Base-by-base conservation (phyloP, 2,888 invertebrate genomes). In the Luffia ferchaultella region DNA sequence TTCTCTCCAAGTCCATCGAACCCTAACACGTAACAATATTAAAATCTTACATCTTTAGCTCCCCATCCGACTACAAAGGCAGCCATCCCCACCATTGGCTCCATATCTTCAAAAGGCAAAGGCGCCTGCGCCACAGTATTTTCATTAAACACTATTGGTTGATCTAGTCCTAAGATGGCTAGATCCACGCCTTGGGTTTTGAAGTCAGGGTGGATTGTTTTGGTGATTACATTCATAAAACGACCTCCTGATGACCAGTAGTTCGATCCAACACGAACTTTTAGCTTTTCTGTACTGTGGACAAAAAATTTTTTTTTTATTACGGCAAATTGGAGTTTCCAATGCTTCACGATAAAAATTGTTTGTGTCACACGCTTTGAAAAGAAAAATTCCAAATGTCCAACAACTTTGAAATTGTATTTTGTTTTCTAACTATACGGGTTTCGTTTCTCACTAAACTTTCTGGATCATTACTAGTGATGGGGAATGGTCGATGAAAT, bases 81-180 rank as follows among this genome's bases (percentile, higher is more conserved):
- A 5, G 18, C 20, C 49, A 49, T 49, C 1, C 49, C 49, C 9
- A 49, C 40, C 9, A 19, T 49, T 1, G 44, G 20, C n/a, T 43
- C 49, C 49, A 49, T 49, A 15, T 49, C 49, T 17, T 49, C 43
- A 16, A 49, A 49, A 2, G 49, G 49, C 3, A 49, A 16, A 2
- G 49, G 49, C 20, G 49, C 49, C 20, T 20, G 49, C 17, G 20
- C 49, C 15, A 43, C 49, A 1, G 43, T 16, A 9, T 16, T 18
- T 19, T 20, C 16, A 43, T 43, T 43, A 20, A 49, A 18, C 3
- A 2, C 7, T 2, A 49, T 43, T 5, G 49, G 49, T 12, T 5
- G 20, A 20, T 16, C 49, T n/a, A 49, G 16, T 9, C 20, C 49
- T 9, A 49, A 43, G 18, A 49, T 16, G 1, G 49, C 49, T 2